phyloP scores from a whole-genome alignment of 2,797 vertebrate species.

The Spinus olivaceus region DNA sequence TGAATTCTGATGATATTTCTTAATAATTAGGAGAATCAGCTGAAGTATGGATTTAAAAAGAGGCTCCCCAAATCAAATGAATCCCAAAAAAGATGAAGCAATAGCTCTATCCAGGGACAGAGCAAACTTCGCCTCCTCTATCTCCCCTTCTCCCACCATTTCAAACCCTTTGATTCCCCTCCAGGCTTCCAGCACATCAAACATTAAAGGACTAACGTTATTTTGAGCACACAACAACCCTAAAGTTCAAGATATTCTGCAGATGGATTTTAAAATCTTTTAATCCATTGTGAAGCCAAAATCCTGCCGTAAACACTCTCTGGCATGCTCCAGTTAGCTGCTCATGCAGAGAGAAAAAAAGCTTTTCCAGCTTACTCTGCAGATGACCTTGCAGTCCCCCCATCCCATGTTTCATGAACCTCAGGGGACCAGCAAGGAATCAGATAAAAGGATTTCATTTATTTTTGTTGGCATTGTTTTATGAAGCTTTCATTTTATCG shows the following conservation, averaged over 20 bases:
- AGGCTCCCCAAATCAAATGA: neutral
- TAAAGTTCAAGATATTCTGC: conserved; percentile 35
- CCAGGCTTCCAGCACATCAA: neutral
- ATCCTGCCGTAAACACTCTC: neutral
- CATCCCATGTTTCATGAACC: neutral
- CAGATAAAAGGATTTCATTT: conserved; percentile 27
- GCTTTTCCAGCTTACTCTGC: neutral
- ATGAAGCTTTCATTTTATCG: conserved; percentile 1
- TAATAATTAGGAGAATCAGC: neutral
- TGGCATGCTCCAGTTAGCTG: conserved; percentile 33
- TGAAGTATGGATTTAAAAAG: neutral
- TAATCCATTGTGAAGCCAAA: conserved; percentile 34
- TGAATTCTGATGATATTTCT: neutral
- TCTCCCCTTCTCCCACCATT: neutral
- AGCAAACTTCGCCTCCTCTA: neutral
- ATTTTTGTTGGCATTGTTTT: conserved; percentile 24
- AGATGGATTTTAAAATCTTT: conserved; percentile 32
- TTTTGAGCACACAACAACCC: neutral
- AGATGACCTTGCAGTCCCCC: neutral
- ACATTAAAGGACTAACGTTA: neutral
- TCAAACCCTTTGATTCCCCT: neutral
- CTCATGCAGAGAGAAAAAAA: conserved; percentile 16
- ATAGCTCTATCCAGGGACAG: neutral
- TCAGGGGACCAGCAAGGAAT: neutral
- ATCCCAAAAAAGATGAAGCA: neutral